These are phyloP conservation scores for Pangasius mekongensis DNA, from an alignment of 2,797 vertebrate genomes.

Conservation along the genomic window DNA sequence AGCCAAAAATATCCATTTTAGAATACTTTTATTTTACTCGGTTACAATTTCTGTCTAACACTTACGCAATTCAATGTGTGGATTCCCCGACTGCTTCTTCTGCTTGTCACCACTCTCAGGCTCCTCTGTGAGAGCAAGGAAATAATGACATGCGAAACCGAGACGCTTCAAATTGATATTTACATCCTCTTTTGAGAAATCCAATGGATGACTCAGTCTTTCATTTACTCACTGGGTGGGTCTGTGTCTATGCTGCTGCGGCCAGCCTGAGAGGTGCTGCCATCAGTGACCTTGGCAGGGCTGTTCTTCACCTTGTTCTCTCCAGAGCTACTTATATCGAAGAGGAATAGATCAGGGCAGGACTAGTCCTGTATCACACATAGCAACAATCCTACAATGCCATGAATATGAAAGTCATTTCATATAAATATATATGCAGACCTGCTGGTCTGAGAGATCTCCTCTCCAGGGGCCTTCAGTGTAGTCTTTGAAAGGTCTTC, in stretches of 20 bases:
- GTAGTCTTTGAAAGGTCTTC: conserved; percentile 88
- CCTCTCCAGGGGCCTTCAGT: conserved; percentile 79
- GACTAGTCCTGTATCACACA: not conserved
- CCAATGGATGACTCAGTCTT: not conserved
- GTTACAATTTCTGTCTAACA: not conserved
- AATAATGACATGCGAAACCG: not conserved
- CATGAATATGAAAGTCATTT: not conserved
- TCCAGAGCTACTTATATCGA: conserved; percentile 66
- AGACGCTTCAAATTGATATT: not conserved
- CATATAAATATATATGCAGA: conserved; percentile 51
- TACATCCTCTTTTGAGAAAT: not conserved
- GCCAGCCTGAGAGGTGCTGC: conserved; percentile 71
- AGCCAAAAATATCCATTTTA: not conserved
- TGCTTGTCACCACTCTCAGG: conserved; percentile 85
- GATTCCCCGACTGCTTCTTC: conserved; percentile 91
- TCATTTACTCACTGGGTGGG: conserved; percentile 74
- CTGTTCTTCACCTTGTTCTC: conserved; percentile 87
- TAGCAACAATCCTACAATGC: not conserved
- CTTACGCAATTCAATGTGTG: conserved; percentile 96
- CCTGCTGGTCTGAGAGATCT: conserved; percentile 75
- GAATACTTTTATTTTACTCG: not conserved
- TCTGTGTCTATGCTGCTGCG: conserved; percentile 79
- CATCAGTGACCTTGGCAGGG: conserved; percentile 84
- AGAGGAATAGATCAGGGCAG: not conserved
- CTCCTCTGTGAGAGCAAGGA: conserved; percentile 79